Evolutionary conservation across 2,797 vertebrate genomes (phyloP).

Genomic region (Gadopsis bispinosus): DNA sequence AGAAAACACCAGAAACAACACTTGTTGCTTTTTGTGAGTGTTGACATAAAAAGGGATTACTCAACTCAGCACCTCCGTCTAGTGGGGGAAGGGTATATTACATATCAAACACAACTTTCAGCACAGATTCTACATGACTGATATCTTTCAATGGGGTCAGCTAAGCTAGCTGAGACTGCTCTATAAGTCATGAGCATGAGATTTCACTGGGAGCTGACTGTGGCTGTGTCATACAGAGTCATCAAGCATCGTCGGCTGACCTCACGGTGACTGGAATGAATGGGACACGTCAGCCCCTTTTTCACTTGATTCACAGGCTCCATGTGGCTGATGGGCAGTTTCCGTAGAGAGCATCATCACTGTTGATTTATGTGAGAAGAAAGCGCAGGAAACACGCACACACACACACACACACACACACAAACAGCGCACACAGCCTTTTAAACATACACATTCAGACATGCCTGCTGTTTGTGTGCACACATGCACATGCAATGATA

Average conservation of each 20-base stretch:
- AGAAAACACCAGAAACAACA: background rate
- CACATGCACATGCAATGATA: background rate
- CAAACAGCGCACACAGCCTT: background rate
- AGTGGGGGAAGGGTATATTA: slow-evolving; percentile 38
- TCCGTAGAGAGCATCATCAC: slow-evolving; percentile 43
- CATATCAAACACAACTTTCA: slow-evolving; percentile 1
- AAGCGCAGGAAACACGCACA: slow-evolving; percentile 26
- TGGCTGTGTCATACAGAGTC: slow-evolving; percentile 41
- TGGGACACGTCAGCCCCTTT: slow-evolving; percentile 40
- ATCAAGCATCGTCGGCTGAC: slow-evolving; percentile 68
- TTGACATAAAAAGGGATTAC: background rate
- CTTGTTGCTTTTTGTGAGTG: background rate
- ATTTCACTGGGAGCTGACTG: slow-evolving; percentile 15
- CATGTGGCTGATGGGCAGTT: slow-evolving; percentile 42
- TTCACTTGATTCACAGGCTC: slow-evolving; percentile 31
- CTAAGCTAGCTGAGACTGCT: background rate
- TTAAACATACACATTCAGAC: background rate
- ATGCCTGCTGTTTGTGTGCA: background rate
- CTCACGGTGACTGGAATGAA: slow-evolving; percentile 61
- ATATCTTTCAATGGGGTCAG: slow-evolving; percentile 1
- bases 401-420: background rate
- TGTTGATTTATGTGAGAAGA: slow-evolving; percentile 47
- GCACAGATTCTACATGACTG: background rate
- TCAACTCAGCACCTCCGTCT: slow-evolving; percentile 60
- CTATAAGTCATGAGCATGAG: slow-evolving; percentile 26